phyloP scores from a whole-genome alignment of 2,888 invertebrate species.

The Minunthozetes semirufus region DNA sequence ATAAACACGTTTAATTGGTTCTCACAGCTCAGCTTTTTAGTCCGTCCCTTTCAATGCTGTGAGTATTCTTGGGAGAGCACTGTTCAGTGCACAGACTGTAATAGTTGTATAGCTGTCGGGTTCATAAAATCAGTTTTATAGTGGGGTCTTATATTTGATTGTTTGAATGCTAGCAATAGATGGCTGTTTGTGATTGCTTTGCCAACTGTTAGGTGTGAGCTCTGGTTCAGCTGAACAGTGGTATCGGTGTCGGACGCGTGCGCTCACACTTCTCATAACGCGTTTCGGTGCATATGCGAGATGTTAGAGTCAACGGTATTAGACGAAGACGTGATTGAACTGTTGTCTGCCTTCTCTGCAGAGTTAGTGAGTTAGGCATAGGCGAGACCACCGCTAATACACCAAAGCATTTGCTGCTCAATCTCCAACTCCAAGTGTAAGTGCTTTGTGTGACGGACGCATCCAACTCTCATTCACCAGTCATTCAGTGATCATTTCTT shows the following conservation, averaged over 20 bases:
- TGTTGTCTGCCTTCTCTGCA: neutral
- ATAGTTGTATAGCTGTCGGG: too few species aligned
- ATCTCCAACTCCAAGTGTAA: constrained; percentile 20
- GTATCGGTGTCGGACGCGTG: constrained; percentile 2
- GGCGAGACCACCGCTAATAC: constrained; percentile 8
- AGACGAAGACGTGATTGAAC: constrained; percentile 26
- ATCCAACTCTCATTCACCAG: neutral
- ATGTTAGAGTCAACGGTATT: constrained; percentile 25
- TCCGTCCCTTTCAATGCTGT: too few species aligned
- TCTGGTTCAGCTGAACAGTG: neutral
- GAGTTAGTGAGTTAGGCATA: neutral
- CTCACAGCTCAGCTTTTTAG: too few species aligned
- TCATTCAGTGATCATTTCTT: constrained; percentile 17
- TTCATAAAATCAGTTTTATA: neutral
- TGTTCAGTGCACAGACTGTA: too few species aligned
- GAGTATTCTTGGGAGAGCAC: too few species aligned
- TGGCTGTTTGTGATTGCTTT: constrained; percentile 20
- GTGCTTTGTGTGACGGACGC: neutral
- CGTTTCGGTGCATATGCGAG: constrained; percentile 30
- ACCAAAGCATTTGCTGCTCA: constrained; percentile 16
- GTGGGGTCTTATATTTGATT: neutral
- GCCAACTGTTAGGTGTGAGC: constrained; percentile 26
- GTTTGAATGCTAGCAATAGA: neutral
- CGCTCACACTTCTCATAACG: constrained; percentile 15
- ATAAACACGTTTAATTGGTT: too few species aligned